Conservation (phyloP, 2,113 vertebrate genomes). For the Porphyrio hochstetteri region DNA sequence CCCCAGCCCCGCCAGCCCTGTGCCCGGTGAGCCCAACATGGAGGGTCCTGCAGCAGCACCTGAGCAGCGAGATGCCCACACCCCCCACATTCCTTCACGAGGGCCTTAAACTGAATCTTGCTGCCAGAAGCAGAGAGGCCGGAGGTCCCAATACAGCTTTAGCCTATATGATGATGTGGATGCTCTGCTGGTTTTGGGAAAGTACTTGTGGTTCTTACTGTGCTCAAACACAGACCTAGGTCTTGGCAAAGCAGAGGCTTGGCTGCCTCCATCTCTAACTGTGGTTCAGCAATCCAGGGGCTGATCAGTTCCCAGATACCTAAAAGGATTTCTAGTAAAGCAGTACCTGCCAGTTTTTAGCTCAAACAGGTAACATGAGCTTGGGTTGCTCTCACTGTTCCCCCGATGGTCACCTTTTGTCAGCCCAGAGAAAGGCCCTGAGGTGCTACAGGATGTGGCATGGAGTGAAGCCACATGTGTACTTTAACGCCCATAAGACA, state of each 20-base stretch:
- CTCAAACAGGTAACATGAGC: neutral
- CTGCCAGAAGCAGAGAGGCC: neutral
- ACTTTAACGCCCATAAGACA: fast-evolving
- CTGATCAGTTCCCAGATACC: neutral
- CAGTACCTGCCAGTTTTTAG: neutral
- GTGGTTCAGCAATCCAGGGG: neutral
- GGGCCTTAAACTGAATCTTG: neutral
- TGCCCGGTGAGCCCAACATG: neutral
- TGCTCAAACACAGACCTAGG: neutral
- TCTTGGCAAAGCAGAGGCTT: neutral
- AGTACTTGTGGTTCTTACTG: neutral
- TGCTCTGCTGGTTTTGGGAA: neutral
- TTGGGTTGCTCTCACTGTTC: neutral
- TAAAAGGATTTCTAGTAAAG: neutral
- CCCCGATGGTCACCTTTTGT: neutral
- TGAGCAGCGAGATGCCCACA: neutral
- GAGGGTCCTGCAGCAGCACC: neutral
- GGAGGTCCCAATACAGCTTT: neutral
- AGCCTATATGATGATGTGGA: neutral
- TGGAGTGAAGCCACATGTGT: fast-evolving
- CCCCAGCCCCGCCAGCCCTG: neutral
- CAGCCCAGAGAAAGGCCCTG: neutral
- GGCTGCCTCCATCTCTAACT: neutral
- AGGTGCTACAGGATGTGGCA: fast-evolving
- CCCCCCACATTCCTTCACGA: fast-evolving